Evolutionary conservation across 2,888 invertebrate species (phyloP), one percentile per base, ranked within the genome.

Genomic region (Liposcelis brunnea): DNA sequence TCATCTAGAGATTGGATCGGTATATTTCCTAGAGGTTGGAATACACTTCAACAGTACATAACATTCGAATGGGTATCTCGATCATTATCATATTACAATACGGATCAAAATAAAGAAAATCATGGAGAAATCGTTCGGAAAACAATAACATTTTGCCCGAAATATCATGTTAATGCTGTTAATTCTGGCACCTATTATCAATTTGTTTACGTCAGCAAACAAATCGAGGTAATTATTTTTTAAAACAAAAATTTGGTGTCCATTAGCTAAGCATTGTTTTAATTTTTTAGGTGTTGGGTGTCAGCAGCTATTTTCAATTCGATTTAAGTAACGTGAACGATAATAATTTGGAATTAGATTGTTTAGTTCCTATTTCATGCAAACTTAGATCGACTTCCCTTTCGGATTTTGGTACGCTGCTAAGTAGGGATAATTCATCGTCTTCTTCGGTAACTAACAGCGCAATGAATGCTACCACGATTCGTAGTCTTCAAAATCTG

Each of bases 171-270:
- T 6, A 16, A 40, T 40, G 40, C 40, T 18, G 21, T 40, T 6
- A n/a, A 14, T n/a, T 16, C 16, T 11, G 6, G 16, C 19, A 5
- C 6, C 10, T 19, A 4, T 21, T 40, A 40, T 19, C 40, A 40
- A 21, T 40, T 40, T 40, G 40, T 40, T n/a, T 40, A 40, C 19
- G 40, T 40, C 19, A 18, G 40, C 40, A 40, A 19, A 18, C 40
- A 40, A 40, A 40, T 40, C 21, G 40, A 40, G 40, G 40, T 40
- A 40, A 11, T 10, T 10, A 32, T n/a, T 32, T 11, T 32, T 32
- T 32, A 32, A n/a, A 35, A 35, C 35, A 6, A 7, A 10, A 35
- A 7, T 7, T 35, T 7, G 6, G 15, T 35, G 35, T 7, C 5
- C 4, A 14, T 6, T 15, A 10, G 16, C n/a, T 15, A 15, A 7